phyloP scores from a whole-genome alignment of 92 coral and sea anemone species.

The Palythoa caribaeorum region DNA sequence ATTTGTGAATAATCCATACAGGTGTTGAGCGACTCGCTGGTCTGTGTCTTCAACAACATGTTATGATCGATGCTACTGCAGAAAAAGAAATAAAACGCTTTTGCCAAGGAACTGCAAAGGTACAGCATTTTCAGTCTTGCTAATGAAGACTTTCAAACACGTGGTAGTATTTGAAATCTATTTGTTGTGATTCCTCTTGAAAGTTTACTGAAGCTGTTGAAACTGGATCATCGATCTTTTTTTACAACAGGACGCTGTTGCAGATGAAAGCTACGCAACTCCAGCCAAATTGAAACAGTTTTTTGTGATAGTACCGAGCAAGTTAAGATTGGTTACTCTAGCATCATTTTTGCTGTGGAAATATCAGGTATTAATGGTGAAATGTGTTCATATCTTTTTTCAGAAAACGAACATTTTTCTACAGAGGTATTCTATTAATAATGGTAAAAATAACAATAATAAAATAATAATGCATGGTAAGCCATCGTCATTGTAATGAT shows the following conservation, averaged over 20 bases:
- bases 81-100: constrained; percentile 16
- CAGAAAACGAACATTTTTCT: no score
- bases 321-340: constrained; percentile 88
- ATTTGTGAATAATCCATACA: constrained; percentile 16
- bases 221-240: not conserved
- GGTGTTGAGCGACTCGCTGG: constrained; percentile 90
- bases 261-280: constrained; percentile 57
- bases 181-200: no score
- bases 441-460: no score
- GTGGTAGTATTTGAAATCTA: not conserved
- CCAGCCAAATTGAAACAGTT: constrained; percentile 87
- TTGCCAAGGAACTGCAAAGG: constrained; percentile 3
- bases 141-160: not conserved
- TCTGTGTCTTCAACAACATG: constrained; percentile 73
- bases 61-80: constrained; percentile 76
- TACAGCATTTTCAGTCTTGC: no score
- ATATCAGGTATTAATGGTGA: constrained; percentile 46
- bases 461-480: no score
- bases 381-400: no score
- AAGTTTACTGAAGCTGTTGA: not conserved
- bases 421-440: no score
- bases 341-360: constrained; percentile 83
- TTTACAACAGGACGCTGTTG: constrained; percentile 12
- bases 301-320: constrained; percentile 90
- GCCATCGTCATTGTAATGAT: no score